Base-by-base conservation (phyloP, 2,888 invertebrate species). In the Sminthurinus aureus region DNA sequence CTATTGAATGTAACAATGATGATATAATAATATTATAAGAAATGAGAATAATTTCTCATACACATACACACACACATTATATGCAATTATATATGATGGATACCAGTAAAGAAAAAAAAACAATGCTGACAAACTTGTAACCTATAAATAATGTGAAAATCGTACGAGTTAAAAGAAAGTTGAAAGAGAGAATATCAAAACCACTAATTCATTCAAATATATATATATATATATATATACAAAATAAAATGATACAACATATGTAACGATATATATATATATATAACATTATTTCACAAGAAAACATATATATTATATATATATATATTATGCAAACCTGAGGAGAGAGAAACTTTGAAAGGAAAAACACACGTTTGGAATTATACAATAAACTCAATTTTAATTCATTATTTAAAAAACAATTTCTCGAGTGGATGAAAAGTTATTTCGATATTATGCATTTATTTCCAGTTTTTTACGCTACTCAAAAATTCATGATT, bases 1-100 rank as follows among this genome's bases (percentile, higher is more conserved):
- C 67, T 83, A 79, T 26, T 83, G 67, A 83, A 71, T n/a, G 15
- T 73, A 51, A n/a, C 71, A 71, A 67, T 67, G 67, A 67, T 20
- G 66, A 71, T n/a, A 9, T 73, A 51, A n/a, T 52, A 71, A 67
- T 67, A 20, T 12, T 20, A 18, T 67, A 22, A 67, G n/a, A 12
- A 67, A 67, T 64, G 13, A 64, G 13, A 67, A n/a, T 67, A 67
- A n/a, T 67, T n/a, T 67, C n/a, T n/a, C n/a, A n/a, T n/a, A n/a
- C n/a, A n/a, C 22, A 67, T 2, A 67, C n/a, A 67, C n/a, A 64
- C n/a, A 64, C 13, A 18, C n/a, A 64, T 64, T 64, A 64, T 64
- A 64, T 64, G n/a, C 64, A 13, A 64, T 64, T 64, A 64, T 67
- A 67, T 67, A 38, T 38, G 38, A 38, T 38, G 38, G 38, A 38